Evolutionary conservation across 2,113 vertebrate genomes (phyloP).

Genomic region (Clupea harengus): DNA sequence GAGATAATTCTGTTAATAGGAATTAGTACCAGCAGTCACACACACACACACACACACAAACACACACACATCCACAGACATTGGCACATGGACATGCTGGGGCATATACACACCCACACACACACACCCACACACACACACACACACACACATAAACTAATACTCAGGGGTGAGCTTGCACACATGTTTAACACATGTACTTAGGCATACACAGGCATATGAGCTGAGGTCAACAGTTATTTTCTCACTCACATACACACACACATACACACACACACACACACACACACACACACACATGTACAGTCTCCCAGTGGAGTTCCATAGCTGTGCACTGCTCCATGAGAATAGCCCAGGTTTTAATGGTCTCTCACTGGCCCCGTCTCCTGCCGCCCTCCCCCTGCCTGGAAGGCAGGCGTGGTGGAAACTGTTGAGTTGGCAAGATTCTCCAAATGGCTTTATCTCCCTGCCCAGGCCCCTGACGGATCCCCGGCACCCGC

Average conservation of each 20-base stretch:
- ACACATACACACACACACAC: constrained; percentile 62
- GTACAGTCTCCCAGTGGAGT: not conserved
- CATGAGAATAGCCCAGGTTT: constrained; percentile 3
- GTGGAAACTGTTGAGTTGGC: constrained; percentile 66
- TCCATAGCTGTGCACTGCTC: constrained; percentile 18
- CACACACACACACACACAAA: constrained; percentile 58
- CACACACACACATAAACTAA: not conserved
- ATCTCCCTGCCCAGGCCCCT: constrained; percentile 53
- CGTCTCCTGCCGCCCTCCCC: constrained; percentile 40
- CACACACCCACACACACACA: not conserved
- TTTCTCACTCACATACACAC: not conserved
- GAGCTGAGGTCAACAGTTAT: not conserved
- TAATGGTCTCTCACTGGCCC: constrained; percentile 23
- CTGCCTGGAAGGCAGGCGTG: constrained; percentile 19
- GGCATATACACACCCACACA: not conserved
- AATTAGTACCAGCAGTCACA: constrained; percentile 49
- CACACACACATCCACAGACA: constrained; percentile 21
- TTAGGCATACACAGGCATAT: not conserved
- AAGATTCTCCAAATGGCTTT: constrained; percentile 64
- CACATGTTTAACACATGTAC: not conserved
- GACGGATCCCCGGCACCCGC: constrained; percentile 52
- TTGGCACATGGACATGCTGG: constrained; percentile 2
- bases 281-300: constrained; percentile 19
- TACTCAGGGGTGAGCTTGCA: not conserved
- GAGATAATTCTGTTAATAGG: constrained; percentile 70